Evolutionary conservation across 2,113 vertebrate species (phyloP).

Genomic region (Bungarus multicinctus): DNA sequence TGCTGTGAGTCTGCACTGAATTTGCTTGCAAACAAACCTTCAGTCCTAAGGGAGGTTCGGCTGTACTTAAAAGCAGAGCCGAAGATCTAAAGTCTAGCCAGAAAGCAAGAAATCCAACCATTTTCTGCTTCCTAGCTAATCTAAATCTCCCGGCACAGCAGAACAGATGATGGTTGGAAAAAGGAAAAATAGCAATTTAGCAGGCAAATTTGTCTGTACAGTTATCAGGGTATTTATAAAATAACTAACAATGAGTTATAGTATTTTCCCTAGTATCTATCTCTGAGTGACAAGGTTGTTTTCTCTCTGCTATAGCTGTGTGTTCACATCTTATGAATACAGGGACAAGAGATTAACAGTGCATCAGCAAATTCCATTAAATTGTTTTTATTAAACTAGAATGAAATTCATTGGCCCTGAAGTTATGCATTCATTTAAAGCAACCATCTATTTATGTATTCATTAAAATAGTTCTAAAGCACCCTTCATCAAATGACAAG

Average conservation of each 20-base stretch:
- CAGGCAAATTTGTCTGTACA: too few species aligned
- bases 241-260: neutral
- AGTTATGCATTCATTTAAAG: neutral
- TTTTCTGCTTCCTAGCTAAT: too few species aligned
- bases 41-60: too few species aligned
- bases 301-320: neutral
- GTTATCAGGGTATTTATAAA: neutral
- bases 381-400: neutral
- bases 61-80: too few species aligned
- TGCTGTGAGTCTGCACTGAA: too few species aligned
- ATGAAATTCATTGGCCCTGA: neutral
- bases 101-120: too few species aligned
- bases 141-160: too few species aligned
- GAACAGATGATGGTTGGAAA: too few species aligned
- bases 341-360: neutral
- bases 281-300: neutral
- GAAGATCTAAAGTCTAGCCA: too few species aligned
- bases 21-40: too few species aligned
- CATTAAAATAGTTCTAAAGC: neutral
- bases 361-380: neutral
- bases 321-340: neutral
- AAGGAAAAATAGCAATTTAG: too few species aligned
- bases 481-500: neutral
- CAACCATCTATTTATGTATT: neutral
- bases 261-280: neutral